Evolutionary conservation across 1,140 invertebrate genomes (phyloP), one percentile per base, ranked within the genome.

Genomic region (Eurytemora carolleeae): DNA sequence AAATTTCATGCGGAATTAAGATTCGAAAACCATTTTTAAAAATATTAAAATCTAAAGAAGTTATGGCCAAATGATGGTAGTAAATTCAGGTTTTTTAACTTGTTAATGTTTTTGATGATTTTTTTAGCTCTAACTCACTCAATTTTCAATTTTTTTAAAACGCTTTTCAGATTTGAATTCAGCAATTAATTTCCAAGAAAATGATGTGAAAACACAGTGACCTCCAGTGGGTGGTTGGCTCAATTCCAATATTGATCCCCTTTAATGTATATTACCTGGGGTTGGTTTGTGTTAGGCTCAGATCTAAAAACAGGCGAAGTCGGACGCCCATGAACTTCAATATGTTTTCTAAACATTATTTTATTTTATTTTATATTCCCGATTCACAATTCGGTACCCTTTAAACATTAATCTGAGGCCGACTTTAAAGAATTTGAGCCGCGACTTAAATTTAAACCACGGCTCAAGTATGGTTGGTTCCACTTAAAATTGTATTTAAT

Each of bases 281-380:
- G 7, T 44, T 44, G 7, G 31, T n/a, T 44, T 7, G 31, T 44
- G n/a, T 44, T 44, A 44, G 60, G 60, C 7, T 23, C 7, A 7
- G 53, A 23, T 57, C 60, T 19, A 24, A 62, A 62, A 17, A 62
- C 60, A 3, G 60, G 52, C 18, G 60, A 53, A n/a, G 60, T 62
- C 17, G 60, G 60, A 17, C 60, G 53, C 18, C 60, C 60, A 57
- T 62, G 60, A 16, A 62, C 60, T 25, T 62, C 60, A 18, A 62
- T 62, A 31, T 62, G 52, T 57, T 53, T 57, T 24, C 60, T 62
- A 25, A 26, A 62, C 12, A 55, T 15, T 20, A 7, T n/a, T n/a
- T n/a, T n/a, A n/a, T n/a, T n/a, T n/a, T n/a, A n/a, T n/a, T n/a
- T n/a, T n/a, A n/a, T n/a, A n/a, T n/a, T n/a, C n/a, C n/a, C n/a